A percentile compares a stretch with the other conserved stretches of the same genome.
Conservation (phyloP, 2,888 invertebrate genomes). For the Lepidocyrtinus sp. region DNA sequence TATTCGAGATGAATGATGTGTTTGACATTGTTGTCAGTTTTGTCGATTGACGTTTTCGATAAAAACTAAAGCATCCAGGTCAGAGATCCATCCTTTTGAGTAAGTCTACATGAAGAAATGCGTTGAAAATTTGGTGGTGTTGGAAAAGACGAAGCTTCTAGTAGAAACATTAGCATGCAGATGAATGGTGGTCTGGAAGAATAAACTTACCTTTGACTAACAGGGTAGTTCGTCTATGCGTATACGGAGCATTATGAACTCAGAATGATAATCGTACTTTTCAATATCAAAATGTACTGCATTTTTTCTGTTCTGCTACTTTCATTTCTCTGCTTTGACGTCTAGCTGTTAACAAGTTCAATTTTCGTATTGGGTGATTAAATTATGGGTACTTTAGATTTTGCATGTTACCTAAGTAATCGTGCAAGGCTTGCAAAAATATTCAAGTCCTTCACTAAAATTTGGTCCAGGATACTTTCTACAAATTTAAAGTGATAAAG, state of each 20-base stretch:
- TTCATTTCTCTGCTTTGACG: too few species aligned
- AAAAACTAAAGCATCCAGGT: background rate
- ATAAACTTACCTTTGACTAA: background rate
- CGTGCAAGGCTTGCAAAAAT: too few species aligned
- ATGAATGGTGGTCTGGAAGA: background rate
- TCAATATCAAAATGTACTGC: constrained; percentile 2
- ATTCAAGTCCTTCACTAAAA: too few species aligned
- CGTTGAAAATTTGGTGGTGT: background rate
- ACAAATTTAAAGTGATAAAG: too few species aligned
- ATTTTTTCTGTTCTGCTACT: too few species aligned
- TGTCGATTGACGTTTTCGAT: background rate
- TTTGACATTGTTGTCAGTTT: constrained; percentile 8
- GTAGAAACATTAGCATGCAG: background rate
- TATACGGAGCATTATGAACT: background rate
- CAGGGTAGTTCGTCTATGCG: background rate
- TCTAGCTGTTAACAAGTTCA: too few species aligned
- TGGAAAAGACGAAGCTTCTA: background rate
- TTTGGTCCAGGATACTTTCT: too few species aligned
- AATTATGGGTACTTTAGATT: too few species aligned
- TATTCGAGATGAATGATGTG: background rate
- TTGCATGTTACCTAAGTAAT: too few species aligned
- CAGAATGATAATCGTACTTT: background rate
- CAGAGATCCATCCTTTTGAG: background rate
- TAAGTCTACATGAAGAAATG: background rate
- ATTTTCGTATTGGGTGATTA: too few species aligned